Evolutionary conservation across 1,140 invertebrate genomes (phyloP).

Genomic region (Drosophila repletoides): DNA sequence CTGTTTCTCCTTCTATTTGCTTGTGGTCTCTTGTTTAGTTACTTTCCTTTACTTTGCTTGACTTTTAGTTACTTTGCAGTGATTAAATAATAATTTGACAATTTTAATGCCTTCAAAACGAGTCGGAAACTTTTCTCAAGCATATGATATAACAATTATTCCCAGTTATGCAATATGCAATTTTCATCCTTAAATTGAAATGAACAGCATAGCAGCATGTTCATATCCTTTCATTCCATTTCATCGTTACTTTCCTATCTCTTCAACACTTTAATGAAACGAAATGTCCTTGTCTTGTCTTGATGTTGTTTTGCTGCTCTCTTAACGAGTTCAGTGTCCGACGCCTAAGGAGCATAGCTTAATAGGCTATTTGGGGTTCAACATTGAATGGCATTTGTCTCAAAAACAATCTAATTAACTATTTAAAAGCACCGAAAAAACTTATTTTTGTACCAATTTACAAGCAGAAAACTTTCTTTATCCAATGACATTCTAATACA

Average conservation of each 20-base stretch:
- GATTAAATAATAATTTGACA: slow-evolving; percentile 52
- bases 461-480: background rate
- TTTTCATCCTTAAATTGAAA: background rate
- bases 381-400: slow-evolving; percentile 17
- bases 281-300: no score
- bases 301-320: no score
- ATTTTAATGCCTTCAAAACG: slow-evolving; percentile 6
- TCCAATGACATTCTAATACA: background rate
- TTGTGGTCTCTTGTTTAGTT: background rate
- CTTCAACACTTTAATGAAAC: no score
- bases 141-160: slow-evolving; percentile 7
- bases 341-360: background rate
- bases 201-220: no score
- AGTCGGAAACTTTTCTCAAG: background rate
- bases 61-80: slow-evolving; percentile 15
- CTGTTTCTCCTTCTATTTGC: background rate
- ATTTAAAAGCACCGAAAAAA: slow-evolving; percentile 17
- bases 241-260: no score
- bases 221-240: background rate
- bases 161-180: background rate
- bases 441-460: background rate
- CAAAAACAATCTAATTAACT: slow-evolving; percentile 13
- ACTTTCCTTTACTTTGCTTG: background rate
- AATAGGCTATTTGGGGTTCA: slow-evolving; percentile 19
- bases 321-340: slow-evolving; percentile 13